Percentiles rank a stretch among this genome's conserved stretches.
Evolutionary conservation across 2,797 vertebrate species (phyloP).

Genomic region (Ispidina lecontei): DNA sequence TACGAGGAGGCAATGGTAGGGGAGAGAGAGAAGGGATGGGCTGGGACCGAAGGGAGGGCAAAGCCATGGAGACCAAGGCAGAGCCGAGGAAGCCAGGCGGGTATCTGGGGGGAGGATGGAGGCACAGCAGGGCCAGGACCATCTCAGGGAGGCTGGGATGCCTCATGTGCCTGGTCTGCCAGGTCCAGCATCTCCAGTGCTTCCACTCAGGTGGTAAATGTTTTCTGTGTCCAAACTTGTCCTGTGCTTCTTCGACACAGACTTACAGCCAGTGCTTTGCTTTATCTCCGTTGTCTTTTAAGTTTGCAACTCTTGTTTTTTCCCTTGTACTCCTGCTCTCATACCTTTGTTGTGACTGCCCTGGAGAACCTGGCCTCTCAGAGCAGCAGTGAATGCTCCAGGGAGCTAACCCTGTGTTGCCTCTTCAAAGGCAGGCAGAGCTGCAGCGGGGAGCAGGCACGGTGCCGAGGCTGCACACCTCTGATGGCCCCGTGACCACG

Average conservation of each 20-base stretch:
- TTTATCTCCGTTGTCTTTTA: not conserved
- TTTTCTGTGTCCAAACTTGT: not conserved
- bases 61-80: not conserved
- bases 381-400: not conserved
- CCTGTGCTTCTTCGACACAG: not conserved
- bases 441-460: not conserved
- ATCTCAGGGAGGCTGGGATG: not conserved
- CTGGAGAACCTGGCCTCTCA: not conserved
- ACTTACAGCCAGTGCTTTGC: not conserved
- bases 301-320: not conserved
- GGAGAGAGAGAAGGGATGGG: not conserved
- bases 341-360: not conserved
- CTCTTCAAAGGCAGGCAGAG: not conserved
- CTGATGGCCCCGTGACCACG: not conserved
- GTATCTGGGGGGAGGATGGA: not conserved
- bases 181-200: not conserved
- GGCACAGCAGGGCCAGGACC: not conserved
- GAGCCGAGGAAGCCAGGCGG: not conserved
- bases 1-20: slow-evolving; percentile 39
- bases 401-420: rapidly evolving
- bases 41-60: not conserved
- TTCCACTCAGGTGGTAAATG: not conserved
- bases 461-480: rapidly evolving
- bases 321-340: not conserved
- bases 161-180: not conserved